Percentiles rank a stretch among this genome's conserved stretches.
Evolutionary conservation across 2,888 invertebrate genomes (phyloP).

Genomic region (Exephanes ischioxanthus): DNA sequence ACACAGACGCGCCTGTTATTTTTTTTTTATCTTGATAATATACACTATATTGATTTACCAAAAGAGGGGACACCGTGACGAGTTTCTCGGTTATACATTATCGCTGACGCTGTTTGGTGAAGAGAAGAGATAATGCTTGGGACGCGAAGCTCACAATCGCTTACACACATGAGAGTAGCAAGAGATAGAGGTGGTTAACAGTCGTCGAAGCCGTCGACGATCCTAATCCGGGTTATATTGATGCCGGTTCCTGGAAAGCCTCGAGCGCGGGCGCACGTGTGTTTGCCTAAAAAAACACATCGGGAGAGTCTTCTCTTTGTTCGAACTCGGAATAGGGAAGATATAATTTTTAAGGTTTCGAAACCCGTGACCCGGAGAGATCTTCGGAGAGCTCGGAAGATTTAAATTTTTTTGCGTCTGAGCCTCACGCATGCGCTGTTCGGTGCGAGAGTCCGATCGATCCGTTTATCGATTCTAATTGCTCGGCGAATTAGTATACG

Average conservation of each 20-base stretch:
- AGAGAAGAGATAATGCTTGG: slow-evolving; percentile 47
- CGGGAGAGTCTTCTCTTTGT: slow-evolving; percentile 44
- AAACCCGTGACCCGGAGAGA: too few species aligned
- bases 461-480: slow-evolving; percentile 53
- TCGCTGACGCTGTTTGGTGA: slow-evolving; percentile 53
- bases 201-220: slow-evolving; percentile 59
- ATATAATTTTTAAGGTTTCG: slow-evolving; percentile 49
- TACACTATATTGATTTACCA: slow-evolving; percentile 17
- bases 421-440: neutral
- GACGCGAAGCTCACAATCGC: slow-evolving; percentile 44
- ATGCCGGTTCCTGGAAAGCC: slow-evolving; percentile 63
- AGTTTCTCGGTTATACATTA: slow-evolving; percentile 57
- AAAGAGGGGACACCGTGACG: slow-evolving; percentile 53
- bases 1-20: slow-evolving; percentile 13
- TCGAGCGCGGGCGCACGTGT: slow-evolving; percentile 61
- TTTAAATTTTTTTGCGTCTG: neutral
- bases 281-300: slow-evolving; percentile 52
- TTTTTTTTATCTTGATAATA: slow-evolving; percentile 34
- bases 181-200: slow-evolving; percentile 58
- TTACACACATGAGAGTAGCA: slow-evolving; percentile 37
- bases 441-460: neutral
- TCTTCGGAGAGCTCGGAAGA: slow-evolving; percentile 16
- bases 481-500: slow-evolving; percentile 36
- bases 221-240: slow-evolving; percentile 67
- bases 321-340: slow-evolving; percentile 32